Evolutionary conservation across 2,113 vertebrate species (phyloP).

Genomic region (Galbula dea): DNA sequence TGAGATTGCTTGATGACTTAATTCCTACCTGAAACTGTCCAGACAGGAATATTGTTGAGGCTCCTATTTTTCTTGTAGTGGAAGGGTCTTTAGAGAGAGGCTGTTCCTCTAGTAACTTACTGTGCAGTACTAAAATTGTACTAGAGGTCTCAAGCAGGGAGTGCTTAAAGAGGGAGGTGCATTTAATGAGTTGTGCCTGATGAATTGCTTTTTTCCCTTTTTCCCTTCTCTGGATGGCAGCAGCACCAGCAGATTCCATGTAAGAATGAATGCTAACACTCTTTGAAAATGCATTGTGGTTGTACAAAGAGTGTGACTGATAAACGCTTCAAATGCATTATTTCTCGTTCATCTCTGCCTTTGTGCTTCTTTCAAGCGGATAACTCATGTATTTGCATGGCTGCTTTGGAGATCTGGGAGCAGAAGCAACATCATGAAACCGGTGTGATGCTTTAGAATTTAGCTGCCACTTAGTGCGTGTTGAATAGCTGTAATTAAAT

Average conservation of each 20-base stretch:
- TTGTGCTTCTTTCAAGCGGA: slow-evolving; percentile 53
- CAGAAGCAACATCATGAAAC: slow-evolving; percentile 60
- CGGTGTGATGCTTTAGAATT: slow-evolving; percentile 59
- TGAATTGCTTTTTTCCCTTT: neutral
- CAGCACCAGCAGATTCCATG: slow-evolving; percentile 2
- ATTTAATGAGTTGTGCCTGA: neutral
- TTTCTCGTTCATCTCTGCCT: slow-evolving; percentile 31
- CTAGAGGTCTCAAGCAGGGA: neutral
- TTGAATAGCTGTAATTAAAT: slow-evolving; percentile 60
- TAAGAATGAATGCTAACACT: neutral
- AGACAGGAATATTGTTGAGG: neutral
- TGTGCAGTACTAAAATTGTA: neutral
- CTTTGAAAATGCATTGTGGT: neutral
- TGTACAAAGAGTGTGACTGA: neutral
- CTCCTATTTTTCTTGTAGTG: neutral
- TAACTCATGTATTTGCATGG: slow-evolving; percentile 30
- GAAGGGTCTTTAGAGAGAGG: neutral
- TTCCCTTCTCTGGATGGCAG: neutral
- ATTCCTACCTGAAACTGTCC: neutral
- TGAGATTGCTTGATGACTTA: neutral
- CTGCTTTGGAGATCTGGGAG: slow-evolving; percentile 24
- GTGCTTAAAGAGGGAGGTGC: neutral
- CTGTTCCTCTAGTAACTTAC: neutral
- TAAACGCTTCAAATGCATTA: neutral
- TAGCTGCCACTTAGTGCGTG: neutral